Conservation (phyloP, 2,888 invertebrate species). For the Temnothorax ravouxi region DNA sequence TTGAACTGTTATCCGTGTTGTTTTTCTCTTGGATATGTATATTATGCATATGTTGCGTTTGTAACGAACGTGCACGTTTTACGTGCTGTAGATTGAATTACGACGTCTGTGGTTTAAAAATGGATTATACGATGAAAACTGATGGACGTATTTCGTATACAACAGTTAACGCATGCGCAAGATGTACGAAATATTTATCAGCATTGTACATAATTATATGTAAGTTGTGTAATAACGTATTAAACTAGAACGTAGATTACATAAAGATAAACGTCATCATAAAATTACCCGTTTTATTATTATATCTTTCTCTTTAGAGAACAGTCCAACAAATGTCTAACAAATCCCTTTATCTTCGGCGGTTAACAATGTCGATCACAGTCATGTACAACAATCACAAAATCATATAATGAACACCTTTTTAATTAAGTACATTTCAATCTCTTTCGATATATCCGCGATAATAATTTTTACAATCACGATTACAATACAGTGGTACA, state of each 20-base stretch:
- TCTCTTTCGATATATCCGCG: conserved; percentile 18
- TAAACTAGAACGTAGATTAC: conserved; percentile 17
- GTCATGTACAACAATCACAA: conserved; percentile 11
- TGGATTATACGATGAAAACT: conserved; percentile 2
- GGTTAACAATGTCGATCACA: conserved; percentile 59
- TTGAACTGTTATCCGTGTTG: conserved; percentile 18
- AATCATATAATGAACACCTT: not conserved
- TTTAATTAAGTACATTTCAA: conserved; percentile 39
- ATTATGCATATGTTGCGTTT: conserved; percentile 36
- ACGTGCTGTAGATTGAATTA: conserved; percentile 13
- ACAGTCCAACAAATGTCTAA: conserved; percentile 50
- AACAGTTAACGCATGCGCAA: conserved; percentile 37
- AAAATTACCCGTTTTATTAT: conserved; percentile 20
- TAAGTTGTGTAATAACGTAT: conserved; percentile 61
- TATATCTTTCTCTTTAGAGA: conserved; percentile 30
- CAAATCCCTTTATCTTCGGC: not conserved
- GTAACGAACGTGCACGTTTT: conserved; percentile 47
- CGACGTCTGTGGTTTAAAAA: not conserved
- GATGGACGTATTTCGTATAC: conserved; percentile 27
- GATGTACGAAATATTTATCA: conserved; percentile 43
- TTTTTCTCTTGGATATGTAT: not conserved
- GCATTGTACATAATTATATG: conserved; percentile 68
- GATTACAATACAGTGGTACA: conserved; percentile 1
- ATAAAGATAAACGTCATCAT: conserved; percentile 15
- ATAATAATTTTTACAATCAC: conserved; percentile 3